Evolutionary conservation across 2,888 invertebrate species (phyloP).

Genomic region (Phragmatobia fuliginosa): DNA sequence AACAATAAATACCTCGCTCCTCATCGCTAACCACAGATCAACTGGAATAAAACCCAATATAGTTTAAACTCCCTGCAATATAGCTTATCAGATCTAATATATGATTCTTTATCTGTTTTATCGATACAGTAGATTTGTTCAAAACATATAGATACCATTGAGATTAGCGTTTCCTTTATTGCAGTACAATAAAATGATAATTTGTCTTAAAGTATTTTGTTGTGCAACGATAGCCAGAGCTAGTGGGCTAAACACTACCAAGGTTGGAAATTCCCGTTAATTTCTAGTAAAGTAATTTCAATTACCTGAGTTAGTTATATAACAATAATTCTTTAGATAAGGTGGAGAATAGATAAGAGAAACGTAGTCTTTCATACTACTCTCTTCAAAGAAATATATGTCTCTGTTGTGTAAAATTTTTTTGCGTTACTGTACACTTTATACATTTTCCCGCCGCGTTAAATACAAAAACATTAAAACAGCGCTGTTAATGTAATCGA

Average conservation of each 20-base stretch:
- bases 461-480: no score
- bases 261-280: neutral
- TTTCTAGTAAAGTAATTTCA: neutral
- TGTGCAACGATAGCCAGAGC: neutral
- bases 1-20: conserved; percentile 13
- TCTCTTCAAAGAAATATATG: neutral
- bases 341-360: no score
- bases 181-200: neutral
- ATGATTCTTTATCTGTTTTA: neutral
- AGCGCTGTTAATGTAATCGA: no score
- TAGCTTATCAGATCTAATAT: neutral
- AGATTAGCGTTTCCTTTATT: neutral
- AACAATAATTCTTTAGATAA: no score
- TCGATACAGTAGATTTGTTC: neutral
- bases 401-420: no score
- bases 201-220: neutral
- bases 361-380: no score
- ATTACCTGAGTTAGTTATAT: no score
- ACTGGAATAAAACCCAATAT: neutral
- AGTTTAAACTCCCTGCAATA: neutral
- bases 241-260: no score
- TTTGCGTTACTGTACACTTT: neutral
- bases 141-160: neutral
- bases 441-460: neutral
- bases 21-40: conserved; percentile 12